Conservation (phyloP, 2,113 vertebrate genomes). For the Vireo altiloquus region DNA sequence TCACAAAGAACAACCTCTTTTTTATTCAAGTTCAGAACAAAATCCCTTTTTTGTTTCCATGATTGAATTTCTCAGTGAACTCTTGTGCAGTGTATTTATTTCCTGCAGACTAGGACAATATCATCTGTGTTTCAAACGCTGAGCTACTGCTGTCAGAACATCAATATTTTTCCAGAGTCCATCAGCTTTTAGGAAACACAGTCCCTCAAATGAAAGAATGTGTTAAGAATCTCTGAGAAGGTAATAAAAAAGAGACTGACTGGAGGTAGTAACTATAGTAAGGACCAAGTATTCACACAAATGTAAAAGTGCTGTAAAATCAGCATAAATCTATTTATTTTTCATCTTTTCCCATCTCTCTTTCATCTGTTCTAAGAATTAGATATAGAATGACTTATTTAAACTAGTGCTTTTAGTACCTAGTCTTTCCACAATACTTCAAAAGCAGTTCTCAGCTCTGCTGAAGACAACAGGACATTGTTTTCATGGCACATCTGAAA, state of each 20-base stretch:
- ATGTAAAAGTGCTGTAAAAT: neutral
- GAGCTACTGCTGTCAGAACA: constrained; percentile 11
- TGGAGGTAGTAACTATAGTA: neutral
- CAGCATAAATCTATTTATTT: neutral
- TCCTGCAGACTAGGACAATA: neutral
- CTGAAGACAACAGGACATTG: neutral
- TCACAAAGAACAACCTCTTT: constrained; percentile 1
- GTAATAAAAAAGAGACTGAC: neutral
- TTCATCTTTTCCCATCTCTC: neutral
- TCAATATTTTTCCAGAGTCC: neutral
- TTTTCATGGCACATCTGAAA: neutral
- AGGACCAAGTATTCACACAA: neutral
- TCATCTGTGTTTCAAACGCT: neutral
- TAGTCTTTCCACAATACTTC: neutral
- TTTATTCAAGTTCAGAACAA: constrained; percentile 29
- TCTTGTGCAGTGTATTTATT: neutral
- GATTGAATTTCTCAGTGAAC: constrained; percentile 18
- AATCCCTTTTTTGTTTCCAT: neutral
- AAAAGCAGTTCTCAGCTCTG: neutral
- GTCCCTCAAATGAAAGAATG: neutral
- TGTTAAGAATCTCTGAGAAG: neutral
- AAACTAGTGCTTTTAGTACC: neutral
- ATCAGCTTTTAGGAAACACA: neutral
- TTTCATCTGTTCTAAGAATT: neutral
- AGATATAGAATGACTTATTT: neutral